A percentile compares a stretch with the other conserved stretches of the same genome.
Evolutionary conservation across 2,113 vertebrate genomes (phyloP).

Genomic region (Colius striatus): DNA sequence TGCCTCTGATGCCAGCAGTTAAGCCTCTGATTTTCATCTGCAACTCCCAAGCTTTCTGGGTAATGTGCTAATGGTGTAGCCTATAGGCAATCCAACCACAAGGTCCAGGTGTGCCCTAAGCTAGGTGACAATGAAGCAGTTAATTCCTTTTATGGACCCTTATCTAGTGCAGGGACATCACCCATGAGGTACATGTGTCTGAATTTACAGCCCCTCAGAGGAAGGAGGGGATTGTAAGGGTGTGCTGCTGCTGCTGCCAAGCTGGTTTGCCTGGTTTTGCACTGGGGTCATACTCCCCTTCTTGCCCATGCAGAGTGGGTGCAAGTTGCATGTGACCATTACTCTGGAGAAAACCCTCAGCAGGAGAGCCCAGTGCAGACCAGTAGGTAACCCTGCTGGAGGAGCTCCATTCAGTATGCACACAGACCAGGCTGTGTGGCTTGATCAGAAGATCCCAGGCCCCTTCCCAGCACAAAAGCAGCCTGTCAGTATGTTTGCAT

Average conservation of each 20-base stretch:
- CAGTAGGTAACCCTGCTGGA: not conserved
- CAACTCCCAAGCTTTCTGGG: not conserved
- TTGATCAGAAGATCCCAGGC: not conserved
- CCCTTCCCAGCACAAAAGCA: not conserved
- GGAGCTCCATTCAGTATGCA: not conserved
- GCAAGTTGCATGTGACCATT: accelerated
- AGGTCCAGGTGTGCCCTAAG: not conserved
- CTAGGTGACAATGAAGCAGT: not conserved
- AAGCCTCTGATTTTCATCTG: not conserved
- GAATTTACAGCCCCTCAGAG: not conserved
- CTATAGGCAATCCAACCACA: accelerated
- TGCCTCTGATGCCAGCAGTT: not conserved
- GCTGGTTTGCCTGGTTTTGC: not conserved
- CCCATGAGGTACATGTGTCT: not conserved
- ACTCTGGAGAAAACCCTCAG: not conserved
- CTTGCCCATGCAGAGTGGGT: accelerated
- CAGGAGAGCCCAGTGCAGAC: not conserved
- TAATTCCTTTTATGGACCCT: not conserved
- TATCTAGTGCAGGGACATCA: not conserved
- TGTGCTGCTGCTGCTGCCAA: not conserved
- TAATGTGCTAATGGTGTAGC: not conserved
- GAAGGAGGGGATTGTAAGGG: not conserved
- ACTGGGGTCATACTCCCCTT: not conserved
- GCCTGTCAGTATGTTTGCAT: not conserved
- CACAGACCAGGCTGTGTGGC: not conserved